These are phyloP conservation scores for Stegana nigrithorax DNA, from an alignment of 2,888 invertebrate species.

Conservation along the genomic window DNA sequence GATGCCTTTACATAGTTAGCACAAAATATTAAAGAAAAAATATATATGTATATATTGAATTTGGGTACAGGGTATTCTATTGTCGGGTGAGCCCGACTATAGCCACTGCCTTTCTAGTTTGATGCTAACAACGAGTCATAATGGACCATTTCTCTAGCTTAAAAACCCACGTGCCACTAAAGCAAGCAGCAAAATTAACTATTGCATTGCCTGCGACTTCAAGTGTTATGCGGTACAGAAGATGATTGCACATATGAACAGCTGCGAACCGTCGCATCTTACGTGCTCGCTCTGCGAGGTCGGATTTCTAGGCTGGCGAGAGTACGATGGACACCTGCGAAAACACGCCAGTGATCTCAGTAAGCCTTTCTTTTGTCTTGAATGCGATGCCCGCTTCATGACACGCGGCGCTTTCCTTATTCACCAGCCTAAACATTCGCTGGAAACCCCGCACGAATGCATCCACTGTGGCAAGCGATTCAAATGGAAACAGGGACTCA, in stretches of 20 bases:
- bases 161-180: conserved; percentile 54
- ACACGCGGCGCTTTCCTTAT: conserved; percentile 69
- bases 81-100: no score
- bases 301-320: conserved; percentile 62
- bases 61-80: no score
- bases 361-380: conserved; percentile 70
- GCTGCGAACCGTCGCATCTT: conserved; percentile 58
- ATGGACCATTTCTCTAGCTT: conserved; percentile 35
- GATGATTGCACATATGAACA: conserved; percentile 64
- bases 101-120: no score
- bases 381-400: conserved; percentile 70
- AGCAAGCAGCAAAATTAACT: conserved; percentile 66
- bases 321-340: conserved; percentile 66
- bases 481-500: conserved; percentile 73
- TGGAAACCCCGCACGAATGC: conserved; percentile 71
- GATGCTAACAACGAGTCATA: background rate
- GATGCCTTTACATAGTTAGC: no score
- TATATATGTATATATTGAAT: background rate
- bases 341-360: conserved; percentile 67
- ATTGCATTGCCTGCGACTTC: conserved; percentile 66
- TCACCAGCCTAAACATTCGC: conserved; percentile 72
- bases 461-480: conserved; percentile 70
- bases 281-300: conserved; percentile 65
- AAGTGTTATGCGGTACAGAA: conserved; percentile 68
- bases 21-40: background rate